Base-by-base conservation (phyloP, 1,140 invertebrate genomes). In the Meteorus sp. region DNA sequence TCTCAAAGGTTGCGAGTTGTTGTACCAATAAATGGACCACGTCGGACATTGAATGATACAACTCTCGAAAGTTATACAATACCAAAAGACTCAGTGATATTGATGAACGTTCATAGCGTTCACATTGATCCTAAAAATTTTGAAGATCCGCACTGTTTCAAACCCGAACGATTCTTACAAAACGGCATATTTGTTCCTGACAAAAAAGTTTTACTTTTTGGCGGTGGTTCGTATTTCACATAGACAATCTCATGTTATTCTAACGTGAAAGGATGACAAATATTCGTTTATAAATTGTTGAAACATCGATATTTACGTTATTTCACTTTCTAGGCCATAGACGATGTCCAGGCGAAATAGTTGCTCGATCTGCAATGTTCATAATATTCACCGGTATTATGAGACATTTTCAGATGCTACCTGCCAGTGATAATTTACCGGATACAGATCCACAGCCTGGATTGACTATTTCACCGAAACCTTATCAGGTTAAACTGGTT, bases 341-440 rank as follows among this genome's bases (percentile, higher is more conserved):
- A 64, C 84, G 87, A 58, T 94, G 92, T 69, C 84, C 89, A 0
- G 92, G 91, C 1, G 89, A 93, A 74, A 77, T 84, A 0, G 73
- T 94, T 35, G 91, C 91, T 0, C 85, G 82, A 50, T 84, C 84
- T 1, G 89, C 89, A 59, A 68, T 90, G 2, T 93, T 93, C 68
- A 77, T 91, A 15, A 84, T 90, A 39, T 87, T 93, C 51, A 81
- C 85, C 2, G 84, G 85, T 4, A 80, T 93, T 9, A 73, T 93
- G 54, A 88, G 91, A 67, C 70, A 69, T 11, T 78, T 80, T 27
- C 41, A 66, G 25, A 23, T 80, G 22, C 57, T 66, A 47, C 71
- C 77, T 7, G 65, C 75, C 1, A 80, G 70, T 27, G 15, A 73
- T 44, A 50, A 65, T 15, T 56, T 61, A 3, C 72, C 75, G 0